Base-by-base conservation (phyloP, 2,888 invertebrate genomes). In the Meteorus colon region DNA sequence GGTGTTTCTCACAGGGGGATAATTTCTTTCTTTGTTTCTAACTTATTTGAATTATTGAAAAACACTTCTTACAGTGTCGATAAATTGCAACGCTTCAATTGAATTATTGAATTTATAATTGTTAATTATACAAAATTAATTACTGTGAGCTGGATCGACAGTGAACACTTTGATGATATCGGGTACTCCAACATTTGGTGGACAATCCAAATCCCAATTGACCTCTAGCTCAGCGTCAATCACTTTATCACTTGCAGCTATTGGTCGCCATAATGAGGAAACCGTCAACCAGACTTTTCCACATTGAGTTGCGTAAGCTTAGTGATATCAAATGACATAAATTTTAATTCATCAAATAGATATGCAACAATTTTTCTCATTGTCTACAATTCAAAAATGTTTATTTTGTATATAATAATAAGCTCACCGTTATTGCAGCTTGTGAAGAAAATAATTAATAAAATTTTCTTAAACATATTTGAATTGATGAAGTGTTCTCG, bases 261-360 rank as follows among this genome's bases (percentile, higher is more conserved):
- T 84, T 29, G 87, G 84, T 79, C 86, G 84, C 86, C 88, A 89
- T 45, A 90, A 80, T 1, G 92, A 90, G 8, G 92, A 92, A 27
- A 92, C 90, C 29, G 92, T 92, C 81, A 92, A 81, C 87, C 90
- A 91, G 31, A 92, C 90, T 81, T 88, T 90, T 65, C 91, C 91
- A 82, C 91, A 91, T 79, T 87, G 85, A 31, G 84, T 81, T 69
- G 85, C 83, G 76, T 83, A 79, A 77, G 81, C 85, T 86, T 68
- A 59, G 80, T 81, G 65, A 51, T 71, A 60, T 67, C 27, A 59
- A 34, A 27, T 73, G 55, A 19, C 34, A 74, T 69, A 24, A 70
- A 24, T 41, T 51, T 66, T n/a, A 59, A 60, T 67, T 31, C 31
- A 68, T 67, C 29, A 67, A 31, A 73, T 45, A 24, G 4, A 68